phyloP scores from a whole-genome alignment of 2,113 vertebrate species.

The Manacus vitellinus region DNA sequence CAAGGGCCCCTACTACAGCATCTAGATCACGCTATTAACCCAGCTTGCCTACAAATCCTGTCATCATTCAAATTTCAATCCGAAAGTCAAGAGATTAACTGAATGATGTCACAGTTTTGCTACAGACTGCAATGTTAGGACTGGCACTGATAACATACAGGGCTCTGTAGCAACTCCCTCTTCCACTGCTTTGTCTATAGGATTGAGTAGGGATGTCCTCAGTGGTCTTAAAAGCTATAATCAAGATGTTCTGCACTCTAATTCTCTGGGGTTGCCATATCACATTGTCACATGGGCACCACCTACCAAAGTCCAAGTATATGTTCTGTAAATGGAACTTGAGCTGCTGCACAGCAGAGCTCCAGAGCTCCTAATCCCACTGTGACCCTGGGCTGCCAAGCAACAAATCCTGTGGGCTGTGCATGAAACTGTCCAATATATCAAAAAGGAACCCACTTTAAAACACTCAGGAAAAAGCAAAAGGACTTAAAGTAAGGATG shows the following conservation, averaged over 20 bases:
- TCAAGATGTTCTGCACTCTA: background rate
- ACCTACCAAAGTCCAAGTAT: background rate
- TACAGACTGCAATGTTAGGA: background rate
- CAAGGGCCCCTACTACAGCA: background rate
- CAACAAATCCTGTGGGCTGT: background rate
- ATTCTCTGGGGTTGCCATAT: background rate
- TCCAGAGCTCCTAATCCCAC: background rate
- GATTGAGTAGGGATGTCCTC: background rate
- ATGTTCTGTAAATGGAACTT: background rate
- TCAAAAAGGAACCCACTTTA: background rate
- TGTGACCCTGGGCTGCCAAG: background rate
- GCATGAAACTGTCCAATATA: background rate
- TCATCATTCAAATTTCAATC: background rate
- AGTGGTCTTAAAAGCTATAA: background rate
- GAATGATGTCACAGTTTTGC: background rate
- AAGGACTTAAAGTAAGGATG: background rate
- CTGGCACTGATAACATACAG: background rate
- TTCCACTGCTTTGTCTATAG: background rate
- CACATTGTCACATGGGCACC: background rate
- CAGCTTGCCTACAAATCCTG: background rate
- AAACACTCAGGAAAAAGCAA: background rate
- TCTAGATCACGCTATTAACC: background rate
- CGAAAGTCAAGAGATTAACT: background rate
- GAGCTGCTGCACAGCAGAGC: background rate
- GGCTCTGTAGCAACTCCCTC: background rate